Conservation (phyloP, 2,888 invertebrate genomes). For the Lochmaea crataegi region DNA sequence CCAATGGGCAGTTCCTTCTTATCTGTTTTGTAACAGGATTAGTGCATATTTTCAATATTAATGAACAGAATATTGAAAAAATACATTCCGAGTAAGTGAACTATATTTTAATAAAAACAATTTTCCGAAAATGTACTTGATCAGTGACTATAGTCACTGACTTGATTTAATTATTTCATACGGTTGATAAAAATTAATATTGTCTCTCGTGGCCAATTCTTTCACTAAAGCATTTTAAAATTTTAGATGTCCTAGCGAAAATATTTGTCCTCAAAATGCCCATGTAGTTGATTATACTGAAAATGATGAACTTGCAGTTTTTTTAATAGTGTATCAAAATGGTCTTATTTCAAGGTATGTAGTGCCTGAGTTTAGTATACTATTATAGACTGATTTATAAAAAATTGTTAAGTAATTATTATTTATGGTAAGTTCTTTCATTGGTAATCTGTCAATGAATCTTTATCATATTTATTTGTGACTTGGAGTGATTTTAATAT, state of each 20-base stretch:
- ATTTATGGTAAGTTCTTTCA: too few relatives aligned
- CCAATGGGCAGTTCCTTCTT: slow-evolving; percentile 34
- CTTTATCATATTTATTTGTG: too few relatives aligned
- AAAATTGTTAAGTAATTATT: background rate
- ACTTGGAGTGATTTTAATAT: too few relatives aligned
- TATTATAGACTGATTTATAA: background rate
- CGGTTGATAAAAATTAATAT: too few relatives aligned
- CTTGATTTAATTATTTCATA: too few relatives aligned
- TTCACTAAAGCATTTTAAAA: background rate
- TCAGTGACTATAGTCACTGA: too few relatives aligned
- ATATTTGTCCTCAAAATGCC: background rate
- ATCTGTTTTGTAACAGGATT: slow-evolving; percentile 44
- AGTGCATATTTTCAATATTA: slow-evolving; percentile 40
- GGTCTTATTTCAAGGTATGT: slow-evolving; percentile 29
- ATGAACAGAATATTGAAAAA: slow-evolving; percentile 14
- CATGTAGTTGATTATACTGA: slow-evolving; percentile 23
- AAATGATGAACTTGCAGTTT: slow-evolving; percentile 12
- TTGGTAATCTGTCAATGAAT: too few relatives aligned
- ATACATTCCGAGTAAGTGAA: slow-evolving; percentile 38
- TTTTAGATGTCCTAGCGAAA: slow-evolving; percentile 23
- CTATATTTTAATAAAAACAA: too few relatives aligned
- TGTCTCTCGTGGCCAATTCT: too few relatives aligned
- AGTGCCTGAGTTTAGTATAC: background rate
- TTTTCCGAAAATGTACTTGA: background rate
- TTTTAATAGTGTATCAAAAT: slow-evolving; percentile 27